phyloP scores from a whole-genome alignment of 2,113 vertebrate species.

The Chinchilla lanigera region DNA sequence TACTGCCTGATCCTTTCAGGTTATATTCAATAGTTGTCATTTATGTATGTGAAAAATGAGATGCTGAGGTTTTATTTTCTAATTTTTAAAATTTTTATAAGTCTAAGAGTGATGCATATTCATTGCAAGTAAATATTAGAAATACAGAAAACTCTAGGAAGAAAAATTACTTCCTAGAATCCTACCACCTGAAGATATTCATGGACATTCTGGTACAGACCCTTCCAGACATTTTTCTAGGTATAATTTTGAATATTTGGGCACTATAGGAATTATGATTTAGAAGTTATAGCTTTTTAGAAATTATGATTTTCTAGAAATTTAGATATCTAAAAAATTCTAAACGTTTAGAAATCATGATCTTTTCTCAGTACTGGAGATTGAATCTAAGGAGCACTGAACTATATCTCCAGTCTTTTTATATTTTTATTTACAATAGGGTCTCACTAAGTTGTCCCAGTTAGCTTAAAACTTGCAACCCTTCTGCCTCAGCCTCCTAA shows the following conservation, averaged over 20 bases:
- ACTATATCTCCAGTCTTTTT: not conserved
- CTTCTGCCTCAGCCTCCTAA: not conserved
- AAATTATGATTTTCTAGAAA: not conserved
- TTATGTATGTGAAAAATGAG: not conserved
- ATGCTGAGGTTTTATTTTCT: not conserved
- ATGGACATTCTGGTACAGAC: not conserved
- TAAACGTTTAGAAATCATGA: not conserved
- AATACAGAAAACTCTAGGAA: not conserved
- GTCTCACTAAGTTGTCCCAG: not conserved
- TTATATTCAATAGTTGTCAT: not conserved
- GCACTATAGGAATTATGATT: no score
- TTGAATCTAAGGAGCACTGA: not conserved
- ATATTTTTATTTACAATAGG: not conserved
- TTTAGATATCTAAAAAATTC: no score
- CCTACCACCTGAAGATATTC: not conserved
- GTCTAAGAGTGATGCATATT: not conserved
- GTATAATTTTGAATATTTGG: not conserved
- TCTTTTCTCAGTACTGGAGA: not conserved
- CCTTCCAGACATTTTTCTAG: not conserved
- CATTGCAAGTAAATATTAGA: not conserved
- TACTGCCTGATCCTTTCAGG: not conserved
- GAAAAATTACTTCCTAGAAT: not conserved
- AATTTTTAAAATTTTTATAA: not conserved
- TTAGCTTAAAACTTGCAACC: not conserved
- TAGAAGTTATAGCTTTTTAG: no score